Evolutionary conservation across 2,797 vertebrate genomes (phyloP).

Genomic region (Lepus oiostolus): DNA sequence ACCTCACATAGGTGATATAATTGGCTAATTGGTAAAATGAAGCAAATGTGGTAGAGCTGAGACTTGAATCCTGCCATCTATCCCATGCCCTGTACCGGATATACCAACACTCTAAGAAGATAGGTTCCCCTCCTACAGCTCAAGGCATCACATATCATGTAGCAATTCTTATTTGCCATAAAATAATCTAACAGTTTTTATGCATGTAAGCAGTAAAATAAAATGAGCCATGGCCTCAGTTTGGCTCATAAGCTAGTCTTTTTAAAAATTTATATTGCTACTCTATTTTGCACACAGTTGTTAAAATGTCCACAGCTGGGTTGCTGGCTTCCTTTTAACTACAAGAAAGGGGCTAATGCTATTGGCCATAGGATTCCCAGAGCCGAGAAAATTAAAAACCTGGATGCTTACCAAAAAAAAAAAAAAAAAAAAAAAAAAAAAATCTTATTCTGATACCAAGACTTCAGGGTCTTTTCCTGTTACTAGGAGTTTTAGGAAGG

Average conservation of each 20-base stretch:
- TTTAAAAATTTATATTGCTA: not conserved
- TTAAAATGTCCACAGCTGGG: slow-evolving; percentile 20
- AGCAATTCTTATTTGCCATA: not conserved
- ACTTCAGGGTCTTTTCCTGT: not conserved
- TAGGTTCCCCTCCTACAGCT: rapidly evolving
- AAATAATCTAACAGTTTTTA: not conserved
- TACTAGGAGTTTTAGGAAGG: not conserved
- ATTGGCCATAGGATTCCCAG: not conserved
- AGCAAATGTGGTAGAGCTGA: not conserved
- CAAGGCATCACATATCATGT: not conserved
- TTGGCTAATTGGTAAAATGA: not conserved
- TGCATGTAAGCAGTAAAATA: not conserved
- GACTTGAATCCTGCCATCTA: not conserved
- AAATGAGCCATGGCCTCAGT: not conserved
- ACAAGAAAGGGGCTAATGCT: not conserved
- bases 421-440: not conserved
- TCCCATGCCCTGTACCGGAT: rapidly evolving
- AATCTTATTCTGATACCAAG: not conserved
- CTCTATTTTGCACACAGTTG: not conserved
- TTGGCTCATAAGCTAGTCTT: not conserved
- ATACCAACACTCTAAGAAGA: not conserved
- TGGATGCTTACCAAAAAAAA: not conserved
- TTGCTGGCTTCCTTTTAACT: not conserved
- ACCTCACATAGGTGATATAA: not conserved
- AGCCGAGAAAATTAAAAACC: not conserved